Percentiles rank a stretch among this genome's conserved stretches.
Conservation (phyloP, 1,140 invertebrate species). For the Procambarus virginalis region DNA sequence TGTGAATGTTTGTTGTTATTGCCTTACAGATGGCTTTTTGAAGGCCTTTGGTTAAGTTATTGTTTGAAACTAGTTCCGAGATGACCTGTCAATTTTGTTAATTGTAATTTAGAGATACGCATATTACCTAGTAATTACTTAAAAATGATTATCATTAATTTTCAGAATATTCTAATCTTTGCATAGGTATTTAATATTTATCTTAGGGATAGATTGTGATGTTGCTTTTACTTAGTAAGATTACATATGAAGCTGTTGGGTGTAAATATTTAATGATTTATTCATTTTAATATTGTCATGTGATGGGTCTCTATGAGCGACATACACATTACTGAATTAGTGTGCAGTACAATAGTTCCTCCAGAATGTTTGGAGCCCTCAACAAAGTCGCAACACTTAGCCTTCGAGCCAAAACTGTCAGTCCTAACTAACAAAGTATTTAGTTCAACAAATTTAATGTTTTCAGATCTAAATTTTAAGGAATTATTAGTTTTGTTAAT, state of each 20-base stretch:
- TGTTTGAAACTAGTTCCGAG: background rate
- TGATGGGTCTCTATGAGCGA: too few species aligned
- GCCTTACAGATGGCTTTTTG: background rate
- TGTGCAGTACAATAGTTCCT: too few species aligned
- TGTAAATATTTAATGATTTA: too few species aligned
- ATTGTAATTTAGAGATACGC: background rate
- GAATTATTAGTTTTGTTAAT: background rate
- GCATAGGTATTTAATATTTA: background rate
- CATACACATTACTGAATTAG: too few species aligned
- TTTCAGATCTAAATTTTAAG: too few species aligned
- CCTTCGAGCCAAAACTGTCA: too few species aligned
- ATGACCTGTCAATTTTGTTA: background rate
- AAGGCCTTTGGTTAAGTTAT: background rate
- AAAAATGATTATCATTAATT: background rate
- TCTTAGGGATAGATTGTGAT: background rate
- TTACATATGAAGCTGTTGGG: background rate
- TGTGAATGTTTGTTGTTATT: background rate
- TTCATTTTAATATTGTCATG: too few species aligned
- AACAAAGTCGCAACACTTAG: too few species aligned
- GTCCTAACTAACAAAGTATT: too few species aligned
- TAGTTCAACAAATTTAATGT: too few species aligned
- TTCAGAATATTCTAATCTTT: background rate
- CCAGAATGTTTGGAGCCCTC: too few species aligned
- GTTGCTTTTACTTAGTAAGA: background rate
- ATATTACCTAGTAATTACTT: background rate